Base-by-base conservation (phyloP, 2,888 invertebrate genomes). In the Pollenia angustigena region DNA sequence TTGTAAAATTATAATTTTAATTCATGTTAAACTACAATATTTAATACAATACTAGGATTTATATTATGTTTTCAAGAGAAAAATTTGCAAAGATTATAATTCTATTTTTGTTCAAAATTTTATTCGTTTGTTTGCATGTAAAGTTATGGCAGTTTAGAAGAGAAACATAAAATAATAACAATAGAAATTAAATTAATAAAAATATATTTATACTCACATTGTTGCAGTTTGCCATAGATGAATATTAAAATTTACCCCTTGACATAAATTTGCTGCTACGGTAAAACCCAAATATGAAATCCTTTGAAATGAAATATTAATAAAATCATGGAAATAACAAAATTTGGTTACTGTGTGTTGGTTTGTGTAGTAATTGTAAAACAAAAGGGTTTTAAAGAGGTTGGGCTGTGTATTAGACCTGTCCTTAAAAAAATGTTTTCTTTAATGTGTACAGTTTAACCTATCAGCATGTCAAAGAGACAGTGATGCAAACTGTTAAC, bases 1-100 rank as follows among this genome's bases (percentile, higher is more conserved):
- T 83, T 83, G 86, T 64, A 64, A 71, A 80, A 80, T 32, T 83
- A 79, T 83, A 78, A 80, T 75, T 72, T 72, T 54, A 69, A 54
- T 75, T 40, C 56, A 11, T 75, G 62, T 69, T 48, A 46, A 48
- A 42, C 11, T 78, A 32, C 4, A 74, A 72, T 60, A 54, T 58
- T 64, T 56, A 75, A 80, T 75, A 72, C 54, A 42, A 66, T 75
- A 82, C 75, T 64, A 75, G 50, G 74, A 83, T 71, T 83, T 76
- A 79, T 32, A 32, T 32, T 6, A 32, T 83, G 75, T 42, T 83
- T 71, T 50, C 40, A 64, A 75, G 46, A 54, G 58, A 42, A 74
- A 44, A 71, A 68, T 66, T 32, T 68, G 32, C 42, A 72, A 72
- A 68, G 68, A 85, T 81, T 75, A 80, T 66, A 81, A 44, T 23